Percentiles rank a stretch among this genome's conserved stretches.
Evolutionary conservation across 2,113 vertebrate species (phyloP).

Genomic region (Eolophus roseicapilla): DNA sequence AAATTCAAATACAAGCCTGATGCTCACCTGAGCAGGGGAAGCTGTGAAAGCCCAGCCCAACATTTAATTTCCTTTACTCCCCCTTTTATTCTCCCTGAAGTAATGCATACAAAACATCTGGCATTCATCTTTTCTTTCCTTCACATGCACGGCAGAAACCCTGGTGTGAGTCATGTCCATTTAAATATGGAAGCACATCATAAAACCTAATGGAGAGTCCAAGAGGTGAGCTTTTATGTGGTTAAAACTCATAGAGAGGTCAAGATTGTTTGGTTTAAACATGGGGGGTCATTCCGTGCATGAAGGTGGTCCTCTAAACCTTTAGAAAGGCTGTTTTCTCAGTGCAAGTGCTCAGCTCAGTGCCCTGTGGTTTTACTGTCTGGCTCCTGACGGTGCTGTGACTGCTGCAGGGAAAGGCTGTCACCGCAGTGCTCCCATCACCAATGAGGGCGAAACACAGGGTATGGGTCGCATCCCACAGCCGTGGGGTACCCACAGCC

Average conservation of each 20-base stretch:
- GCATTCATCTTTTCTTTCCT: slow-evolving; percentile 58
- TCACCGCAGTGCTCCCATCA: not conserved
- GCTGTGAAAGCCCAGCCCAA: not conserved
- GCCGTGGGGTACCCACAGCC: rapidly evolving
- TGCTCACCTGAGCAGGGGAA: not conserved
- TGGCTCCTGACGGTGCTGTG: rapidly evolving
- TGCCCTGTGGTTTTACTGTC: not conserved
- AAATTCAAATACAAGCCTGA: not conserved
- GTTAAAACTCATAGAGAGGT: slow-evolving; percentile 57
- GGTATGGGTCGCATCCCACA: rapidly evolving
- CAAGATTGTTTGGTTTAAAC: slow-evolving; percentile 68
- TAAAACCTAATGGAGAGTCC: slow-evolving; percentile 63
- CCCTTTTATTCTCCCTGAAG: not conserved
- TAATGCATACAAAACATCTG: slow-evolving; percentile 43
- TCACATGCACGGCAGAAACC: not conserved
- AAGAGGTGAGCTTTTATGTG: slow-evolving; percentile 69
- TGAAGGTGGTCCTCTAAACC: slow-evolving; percentile 58
- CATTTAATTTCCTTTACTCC: slow-evolving; percentile 11
- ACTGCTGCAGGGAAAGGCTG: not conserved
- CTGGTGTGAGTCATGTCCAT: slow-evolving; percentile 64
- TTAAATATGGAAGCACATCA: slow-evolving; percentile 68
- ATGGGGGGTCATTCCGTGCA: not conserved
- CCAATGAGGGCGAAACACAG: rapidly evolving
- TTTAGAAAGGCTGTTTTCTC: slow-evolving; percentile 20
- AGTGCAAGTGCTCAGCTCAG: not conserved